These are phyloP conservation scores for Paelopatides confundens DNA, from an alignment of 53 echinoderm and acorn worm species.

Conservation along the genomic window DNA sequence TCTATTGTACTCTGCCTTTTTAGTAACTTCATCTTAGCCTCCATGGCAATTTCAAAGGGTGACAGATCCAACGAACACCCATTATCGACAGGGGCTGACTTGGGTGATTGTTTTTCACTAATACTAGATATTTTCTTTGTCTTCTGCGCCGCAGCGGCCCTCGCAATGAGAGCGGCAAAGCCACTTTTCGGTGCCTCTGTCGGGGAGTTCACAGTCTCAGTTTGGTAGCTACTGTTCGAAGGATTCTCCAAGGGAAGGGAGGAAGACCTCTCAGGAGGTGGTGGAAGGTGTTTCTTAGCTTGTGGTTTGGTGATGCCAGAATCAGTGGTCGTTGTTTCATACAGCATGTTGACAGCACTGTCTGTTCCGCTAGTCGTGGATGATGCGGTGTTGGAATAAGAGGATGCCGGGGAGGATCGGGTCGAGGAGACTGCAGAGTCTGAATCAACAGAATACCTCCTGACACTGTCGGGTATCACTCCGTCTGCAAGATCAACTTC, in stretches of 20 bases:
- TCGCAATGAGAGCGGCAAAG: slow-evolving; percentile 85
- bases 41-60: slow-evolving; percentile 87
- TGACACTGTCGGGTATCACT: background rate
- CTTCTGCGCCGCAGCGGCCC: slow-evolving; percentile 74
- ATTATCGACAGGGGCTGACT: background rate
- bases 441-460: slow-evolving; percentile 70
- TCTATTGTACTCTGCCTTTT: background rate
- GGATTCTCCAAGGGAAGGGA: slow-evolving; percentile 8
- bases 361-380: slow-evolving; percentile 70
- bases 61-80: slow-evolving; percentile 24
- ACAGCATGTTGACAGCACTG: slow-evolving; percentile 73
- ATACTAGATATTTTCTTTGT: slow-evolving; percentile 20
- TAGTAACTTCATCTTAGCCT: slow-evolving; percentile 71
- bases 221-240: background rate
- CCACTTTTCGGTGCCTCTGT: slow-evolving; percentile 46
- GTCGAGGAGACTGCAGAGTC: slow-evolving; percentile 87
- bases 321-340: slow-evolving; percentile 66
- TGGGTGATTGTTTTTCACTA: background rate
- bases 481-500: slow-evolving; percentile 26
- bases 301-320: slow-evolving; percentile 22
- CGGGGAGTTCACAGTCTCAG: background rate
- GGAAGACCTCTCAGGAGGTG: slow-evolving; percentile 27
- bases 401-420: slow-evolving; percentile 85
- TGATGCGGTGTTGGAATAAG: slow-evolving; percentile 77
- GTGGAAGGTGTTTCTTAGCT: slow-evolving; percentile 13